Base-by-base conservation (phyloP, 2,113 vertebrate genomes). In the Tragelaphus buxtoni region DNA sequence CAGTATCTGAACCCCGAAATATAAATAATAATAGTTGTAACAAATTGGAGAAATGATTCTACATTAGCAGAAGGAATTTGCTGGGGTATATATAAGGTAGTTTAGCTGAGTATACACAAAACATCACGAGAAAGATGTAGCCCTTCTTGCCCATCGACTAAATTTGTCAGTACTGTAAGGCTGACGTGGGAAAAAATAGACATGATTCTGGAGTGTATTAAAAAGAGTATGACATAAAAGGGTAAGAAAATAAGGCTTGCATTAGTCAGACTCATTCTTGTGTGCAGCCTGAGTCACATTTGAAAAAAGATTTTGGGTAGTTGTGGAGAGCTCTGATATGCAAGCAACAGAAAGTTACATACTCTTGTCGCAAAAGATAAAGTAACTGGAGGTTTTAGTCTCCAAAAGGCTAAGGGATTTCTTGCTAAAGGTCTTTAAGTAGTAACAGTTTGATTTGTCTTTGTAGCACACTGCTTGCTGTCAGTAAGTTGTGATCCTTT, bases 301-400 rank as follows among this genome's bases (percentile, higher is more conserved):
- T 83, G 61, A 51, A 77, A 82, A 96, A 85, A 95, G 55, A 80
- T 79, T 30, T 30, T 2, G 82, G 58, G 35, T 28, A 80, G 3
- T 72, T n/a, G 22, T 45, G 45, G 84, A 63, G 9, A 32, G 32
- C 77, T 80, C 86, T 55, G 30, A 55, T 30, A 18, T 0, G 39
- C 11, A 69, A 47, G 13, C 91, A 77, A 18, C 90, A 90, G 92
- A 84, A 96, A 96, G 56, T 58, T 9, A 9, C 14, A 63, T 14
- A 32, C 56, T 42, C 77, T 97, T 72, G 72, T 47, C 63, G 55
- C 60, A 90, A 95, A 84, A 90, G 92, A 91, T 74, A 55, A 95
- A 49, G 51, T 56, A 51, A 47, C 30, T 5, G 30, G 60, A 39
- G n/a, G 18, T 24, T 91, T 76, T 45, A 49, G 60, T n/a, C 39